Conservation (phyloP, 30 jellyfish, hydroid and myxozoan species). For the Sanderia malayensis region DNA sequence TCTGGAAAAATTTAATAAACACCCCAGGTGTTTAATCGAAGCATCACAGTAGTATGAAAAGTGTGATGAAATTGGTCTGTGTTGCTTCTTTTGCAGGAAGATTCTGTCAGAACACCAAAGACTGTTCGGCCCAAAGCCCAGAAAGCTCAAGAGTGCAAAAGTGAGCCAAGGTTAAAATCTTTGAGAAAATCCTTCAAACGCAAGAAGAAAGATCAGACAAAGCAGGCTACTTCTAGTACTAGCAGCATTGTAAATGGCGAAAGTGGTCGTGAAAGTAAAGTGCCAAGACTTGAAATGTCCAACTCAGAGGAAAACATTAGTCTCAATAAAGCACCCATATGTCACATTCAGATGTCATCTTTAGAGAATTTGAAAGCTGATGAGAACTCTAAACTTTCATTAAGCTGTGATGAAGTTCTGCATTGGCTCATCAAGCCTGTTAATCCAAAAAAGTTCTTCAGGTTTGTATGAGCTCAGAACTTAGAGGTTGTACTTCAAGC, state of each 20-base stretch:
- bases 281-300: neutral
- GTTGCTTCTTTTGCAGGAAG: constrained; percentile 3
- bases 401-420: constrained; percentile 49
- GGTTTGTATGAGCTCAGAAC: too few species aligned
- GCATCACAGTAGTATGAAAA: too few species aligned
- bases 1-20: too few species aligned
- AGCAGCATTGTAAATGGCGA: constrained; percentile 2
- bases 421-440: constrained; percentile 77
- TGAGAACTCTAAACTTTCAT: constrained; percentile 9
- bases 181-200: constrained; percentile 63
- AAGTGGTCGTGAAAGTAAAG: neutral
- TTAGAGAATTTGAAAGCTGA: constrained; percentile 26
- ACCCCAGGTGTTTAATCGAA: too few species aligned
- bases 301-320: constrained; percentile 25
- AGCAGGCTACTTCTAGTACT: constrained; percentile 14
- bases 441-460: constrained; percentile 54
- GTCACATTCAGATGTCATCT: constrained; percentile 50
- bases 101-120: constrained; percentile 12
- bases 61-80: too few species aligned
- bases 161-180: constrained; percentile 72
- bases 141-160: constrained; percentile 34
- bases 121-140: constrained; percentile 12
- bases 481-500: too few species aligned
- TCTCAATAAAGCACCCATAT: constrained; percentile 11
- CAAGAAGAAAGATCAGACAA: constrained; percentile 44